Evolutionary conservation across 53 echinoderm and acorn worm genomes (phyloP), one percentile per base, ranked within the genome.

Genomic region (Glandiceps talaboti): DNA sequence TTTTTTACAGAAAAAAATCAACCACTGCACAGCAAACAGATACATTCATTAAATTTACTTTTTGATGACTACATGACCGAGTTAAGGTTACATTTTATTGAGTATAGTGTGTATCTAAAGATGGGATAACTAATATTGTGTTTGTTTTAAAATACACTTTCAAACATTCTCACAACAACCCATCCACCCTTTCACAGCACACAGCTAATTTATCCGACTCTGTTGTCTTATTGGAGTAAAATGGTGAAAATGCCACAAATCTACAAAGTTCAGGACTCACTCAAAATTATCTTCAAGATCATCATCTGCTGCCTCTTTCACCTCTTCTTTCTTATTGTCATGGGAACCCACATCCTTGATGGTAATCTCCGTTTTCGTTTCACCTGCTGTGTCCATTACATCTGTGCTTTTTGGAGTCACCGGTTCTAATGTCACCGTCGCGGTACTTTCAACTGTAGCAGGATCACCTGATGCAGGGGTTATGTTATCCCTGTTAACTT

Each of bases 221-320:
- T n/a, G n/a, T n/a, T 45, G 64, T 45, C 64, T 12, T 45, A 45
- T 12, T 45, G 64, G 20, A 45, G 64, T 1, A 75, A n/a, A 75
- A 6, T 75, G 12, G 26, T 1, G 14, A 10, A 75, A 14, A n/a
- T 10, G 6, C 10, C 26, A 14, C 1, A 28, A 6, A 14, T n/a
- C 27, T 75, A n/a, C 10, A 14, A 27, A 14, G 76, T n/a, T n/a
- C 6, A 14, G 76, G 28, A 83, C 80, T 85, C 77, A 89, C 89
- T 82, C 85, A 82, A 89, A 89, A 76, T 89, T 89, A 77, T 89
- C 89, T 0, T 89, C 85, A 79, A 87, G 74, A 74, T 85, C 81
- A 30, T 85, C 83, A 1, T 81, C 88, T 6, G 30, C 83, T 76
- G 79, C 76, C 1, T 83, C 76, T 27, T 80, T 75, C 76, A 1